Conservation (phyloP, 2,113 vertebrate species). For the Rhabdomys dilectus region DNA sequence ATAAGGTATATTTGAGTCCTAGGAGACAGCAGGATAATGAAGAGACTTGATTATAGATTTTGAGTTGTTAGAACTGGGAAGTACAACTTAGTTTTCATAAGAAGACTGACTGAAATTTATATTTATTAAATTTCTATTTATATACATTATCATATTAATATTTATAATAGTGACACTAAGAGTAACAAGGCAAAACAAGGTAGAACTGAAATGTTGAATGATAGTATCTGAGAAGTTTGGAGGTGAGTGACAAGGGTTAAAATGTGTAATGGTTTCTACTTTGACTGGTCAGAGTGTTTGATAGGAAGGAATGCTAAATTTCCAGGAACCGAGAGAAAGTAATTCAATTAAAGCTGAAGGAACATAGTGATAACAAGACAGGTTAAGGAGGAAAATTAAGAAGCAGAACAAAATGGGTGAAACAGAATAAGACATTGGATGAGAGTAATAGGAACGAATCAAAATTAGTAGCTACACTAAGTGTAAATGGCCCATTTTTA, state of each 20-base stretch:
- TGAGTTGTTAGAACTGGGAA: neutral
- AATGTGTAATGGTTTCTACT: neutral
- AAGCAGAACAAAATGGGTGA: neutral
- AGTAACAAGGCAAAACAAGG: neutral
- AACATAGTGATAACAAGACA: neutral
- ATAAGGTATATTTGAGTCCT: neutral
- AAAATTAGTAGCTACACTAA: neutral
- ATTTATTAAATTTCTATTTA: neutral
- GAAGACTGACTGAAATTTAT: neutral
- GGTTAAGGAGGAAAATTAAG: neutral
- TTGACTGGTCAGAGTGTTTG: neutral
- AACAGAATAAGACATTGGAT: neutral
- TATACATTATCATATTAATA: neutral
- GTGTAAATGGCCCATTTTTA: constrained; percentile 12
- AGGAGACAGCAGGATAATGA: neutral
- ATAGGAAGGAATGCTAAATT: neutral
- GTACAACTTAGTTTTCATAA: neutral
- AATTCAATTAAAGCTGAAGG: neutral
- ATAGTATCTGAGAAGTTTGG: neutral
- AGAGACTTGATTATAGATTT: neutral
- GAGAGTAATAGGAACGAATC: neutral
- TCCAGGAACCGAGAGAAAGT: neutral
- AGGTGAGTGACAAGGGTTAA: neutral
- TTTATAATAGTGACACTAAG: neutral
- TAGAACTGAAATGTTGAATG: neutral